A percentile compares a stretch with the other conserved stretches of the same genome.
Conservation (phyloP, 2,113 vertebrate species). For the Charina bottae region DNA sequence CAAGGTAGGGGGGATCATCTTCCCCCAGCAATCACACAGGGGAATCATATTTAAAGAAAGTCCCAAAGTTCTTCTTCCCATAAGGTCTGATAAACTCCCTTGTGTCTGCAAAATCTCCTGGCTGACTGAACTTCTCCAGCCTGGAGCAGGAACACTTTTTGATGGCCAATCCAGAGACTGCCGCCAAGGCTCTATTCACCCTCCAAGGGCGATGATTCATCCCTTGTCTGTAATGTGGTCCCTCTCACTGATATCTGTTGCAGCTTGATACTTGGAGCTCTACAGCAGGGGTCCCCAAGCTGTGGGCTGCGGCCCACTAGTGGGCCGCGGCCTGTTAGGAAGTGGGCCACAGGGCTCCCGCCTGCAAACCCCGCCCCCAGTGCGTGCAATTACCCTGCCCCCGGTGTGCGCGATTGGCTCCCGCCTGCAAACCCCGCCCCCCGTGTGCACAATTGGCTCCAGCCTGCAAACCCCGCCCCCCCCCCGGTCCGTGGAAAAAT, state of each 20-base stretch:
- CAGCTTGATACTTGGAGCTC: not conserved
- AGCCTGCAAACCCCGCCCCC: too few species aligned
- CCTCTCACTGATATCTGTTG: not conserved
- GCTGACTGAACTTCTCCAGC: not conserved
- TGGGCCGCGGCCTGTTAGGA: too few species aligned
- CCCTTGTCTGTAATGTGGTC: not conserved
- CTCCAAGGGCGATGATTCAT: not conserved
- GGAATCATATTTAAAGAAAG: not conserved
- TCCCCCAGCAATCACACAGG: not conserved
- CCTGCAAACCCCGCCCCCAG: too few species aligned
- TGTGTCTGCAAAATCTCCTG: not conserved
- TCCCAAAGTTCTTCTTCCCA: not conserved
- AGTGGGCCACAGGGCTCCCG: too few species aligned
- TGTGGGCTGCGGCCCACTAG: too few species aligned
- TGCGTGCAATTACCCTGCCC: too few species aligned
- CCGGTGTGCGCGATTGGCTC: too few species aligned
- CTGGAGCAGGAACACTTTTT: not conserved
- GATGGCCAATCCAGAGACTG: not conserved
- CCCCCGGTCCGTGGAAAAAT: too few species aligned
- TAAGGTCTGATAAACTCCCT: not conserved
- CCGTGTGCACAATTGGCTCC: too few species aligned
- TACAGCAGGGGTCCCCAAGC: too few species aligned
- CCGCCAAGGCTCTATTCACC: not conserved
- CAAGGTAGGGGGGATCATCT: not conserved
- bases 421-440: too few species aligned